Percentiles rank a stretch among this genome's conserved stretches.
These are phyloP conservation scores for Euphydryas editha DNA, from an alignment of 2,888 invertebrate species.

Conservation along the genomic window DNA sequence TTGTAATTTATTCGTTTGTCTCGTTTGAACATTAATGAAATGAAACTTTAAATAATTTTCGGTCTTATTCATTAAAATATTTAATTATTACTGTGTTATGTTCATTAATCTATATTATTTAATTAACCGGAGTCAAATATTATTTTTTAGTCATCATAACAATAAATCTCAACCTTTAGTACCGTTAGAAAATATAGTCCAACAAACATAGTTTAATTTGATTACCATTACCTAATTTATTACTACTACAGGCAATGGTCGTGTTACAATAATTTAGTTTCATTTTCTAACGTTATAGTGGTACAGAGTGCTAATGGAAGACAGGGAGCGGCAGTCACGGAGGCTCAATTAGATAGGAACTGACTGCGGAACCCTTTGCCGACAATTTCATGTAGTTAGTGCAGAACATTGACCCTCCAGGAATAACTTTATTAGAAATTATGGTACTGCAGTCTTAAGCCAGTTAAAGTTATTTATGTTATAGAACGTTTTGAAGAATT, in stretches of 20 bases:
- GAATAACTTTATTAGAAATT: conserved; percentile 40
- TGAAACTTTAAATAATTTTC: too few relatives aligned
- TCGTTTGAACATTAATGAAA: too few relatives aligned
- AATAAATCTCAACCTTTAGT: too few relatives aligned
- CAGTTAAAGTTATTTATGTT: conserved; percentile 14
- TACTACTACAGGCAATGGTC: conserved; percentile 28
- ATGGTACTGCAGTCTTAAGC: conserved; percentile 19
- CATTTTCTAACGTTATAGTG: conserved; percentile 22
- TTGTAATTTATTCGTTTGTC: too few relatives aligned
- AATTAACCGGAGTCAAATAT: too few relatives aligned
- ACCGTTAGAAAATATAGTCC: too few relatives aligned
- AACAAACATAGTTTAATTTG: background rate
- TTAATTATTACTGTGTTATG: too few relatives aligned
- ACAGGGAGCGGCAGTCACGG: conserved; percentile 69
- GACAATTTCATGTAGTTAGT: conserved; percentile 76
- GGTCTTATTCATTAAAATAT: too few relatives aligned
- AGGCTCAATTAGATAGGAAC: conserved; percentile 72
- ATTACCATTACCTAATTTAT: background rate
- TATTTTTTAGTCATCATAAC: too few relatives aligned
- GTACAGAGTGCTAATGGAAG: conserved; percentile 68
- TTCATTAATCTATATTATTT: too few relatives aligned
- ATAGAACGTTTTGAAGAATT: background rate
- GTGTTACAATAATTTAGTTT: conserved; percentile 4
- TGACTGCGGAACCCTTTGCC: conserved; percentile 69
- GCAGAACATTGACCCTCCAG: conserved; percentile 55